Evolutionary conservation across 2,113 vertebrate genomes (phyloP).

Genomic region (Grammomys surdaster): DNA sequence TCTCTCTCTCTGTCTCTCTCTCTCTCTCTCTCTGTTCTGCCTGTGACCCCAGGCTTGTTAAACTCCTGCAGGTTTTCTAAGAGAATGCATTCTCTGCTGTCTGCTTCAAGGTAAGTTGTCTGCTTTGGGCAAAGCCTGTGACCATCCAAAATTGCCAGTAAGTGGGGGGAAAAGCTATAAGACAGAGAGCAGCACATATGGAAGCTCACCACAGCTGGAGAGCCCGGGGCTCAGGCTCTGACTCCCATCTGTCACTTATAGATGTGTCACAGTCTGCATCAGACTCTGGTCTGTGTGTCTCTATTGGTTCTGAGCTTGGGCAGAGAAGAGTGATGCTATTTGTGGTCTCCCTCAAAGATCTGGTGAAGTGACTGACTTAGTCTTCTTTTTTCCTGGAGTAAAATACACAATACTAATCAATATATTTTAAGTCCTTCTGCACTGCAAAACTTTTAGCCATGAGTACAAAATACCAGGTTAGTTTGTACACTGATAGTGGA

Average conservation of each 20-base stretch:
- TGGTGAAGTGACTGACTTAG: background rate
- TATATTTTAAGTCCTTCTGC: background rate
- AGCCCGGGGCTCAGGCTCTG: rapidly evolving
- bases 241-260: background rate
- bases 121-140: background rate
- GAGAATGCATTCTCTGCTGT: background rate
- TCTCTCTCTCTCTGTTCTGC: too few relatives aligned
- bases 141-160: background rate
- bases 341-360: background rate
- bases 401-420: background rate
- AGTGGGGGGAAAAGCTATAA: background rate
- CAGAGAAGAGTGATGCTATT: background rate
- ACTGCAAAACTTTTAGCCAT: background rate
- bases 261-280: background rate
- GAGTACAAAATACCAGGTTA: background rate
- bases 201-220: background rate
- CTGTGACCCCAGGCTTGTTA: background rate
- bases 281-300: background rate
- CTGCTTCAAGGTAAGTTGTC: background rate
- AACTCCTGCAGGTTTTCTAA: background rate
- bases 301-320: background rate
- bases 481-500: background rate
- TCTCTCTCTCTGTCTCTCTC: too few relatives aligned
- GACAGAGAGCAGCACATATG: too few relatives aligned
- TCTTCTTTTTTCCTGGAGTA: background rate